Evolutionary conservation across 2,888 invertebrate genomes (phyloP).

Genomic region (Drosophila infuscata): DNA sequence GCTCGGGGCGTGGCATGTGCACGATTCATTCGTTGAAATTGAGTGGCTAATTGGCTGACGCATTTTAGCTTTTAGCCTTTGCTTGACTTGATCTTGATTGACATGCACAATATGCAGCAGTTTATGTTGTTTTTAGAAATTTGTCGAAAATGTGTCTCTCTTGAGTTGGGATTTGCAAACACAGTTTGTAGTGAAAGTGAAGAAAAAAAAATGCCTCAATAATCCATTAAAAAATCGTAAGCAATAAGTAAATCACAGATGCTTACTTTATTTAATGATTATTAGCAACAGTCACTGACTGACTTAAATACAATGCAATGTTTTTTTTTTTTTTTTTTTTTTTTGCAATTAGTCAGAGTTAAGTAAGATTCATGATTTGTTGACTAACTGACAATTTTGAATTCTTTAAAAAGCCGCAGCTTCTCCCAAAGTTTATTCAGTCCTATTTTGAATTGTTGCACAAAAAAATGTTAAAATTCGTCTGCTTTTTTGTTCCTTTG

Average conservation of each 20-base stretch:
- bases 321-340: background rate
- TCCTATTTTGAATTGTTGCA: background rate
- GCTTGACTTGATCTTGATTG: conserved; percentile 53
- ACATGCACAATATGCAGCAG: conserved; percentile 51
- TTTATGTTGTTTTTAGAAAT: conserved; percentile 33
- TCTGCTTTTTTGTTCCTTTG: background rate
- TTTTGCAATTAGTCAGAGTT: background rate
- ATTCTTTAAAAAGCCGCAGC: conserved; percentile 23
- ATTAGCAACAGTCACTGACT: background rate
- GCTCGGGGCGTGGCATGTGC: background rate
- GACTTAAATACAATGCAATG: background rate
- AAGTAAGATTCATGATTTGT: background rate
- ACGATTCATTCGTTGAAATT: conserved; percentile 17
- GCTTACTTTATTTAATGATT: background rate
- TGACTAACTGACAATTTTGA: background rate
- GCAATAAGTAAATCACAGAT: background rate
- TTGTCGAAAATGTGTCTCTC: conserved; percentile 30
- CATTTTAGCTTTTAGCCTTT: conserved; percentile 29
- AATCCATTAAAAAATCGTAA: background rate
- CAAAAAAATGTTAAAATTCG: background rate
- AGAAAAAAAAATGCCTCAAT: conserved; percentile 16
- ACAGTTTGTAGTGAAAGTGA: conserved; percentile 48
- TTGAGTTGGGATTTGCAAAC: conserved; percentile 27
- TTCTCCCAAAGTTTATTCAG: background rate
- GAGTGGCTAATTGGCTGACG: conserved; percentile 34